Evolutionary conservation across 2,113 vertebrate genomes (phyloP), one percentile per base, ranked within the genome.

Genomic region (Oryzias javanicus): DNA sequence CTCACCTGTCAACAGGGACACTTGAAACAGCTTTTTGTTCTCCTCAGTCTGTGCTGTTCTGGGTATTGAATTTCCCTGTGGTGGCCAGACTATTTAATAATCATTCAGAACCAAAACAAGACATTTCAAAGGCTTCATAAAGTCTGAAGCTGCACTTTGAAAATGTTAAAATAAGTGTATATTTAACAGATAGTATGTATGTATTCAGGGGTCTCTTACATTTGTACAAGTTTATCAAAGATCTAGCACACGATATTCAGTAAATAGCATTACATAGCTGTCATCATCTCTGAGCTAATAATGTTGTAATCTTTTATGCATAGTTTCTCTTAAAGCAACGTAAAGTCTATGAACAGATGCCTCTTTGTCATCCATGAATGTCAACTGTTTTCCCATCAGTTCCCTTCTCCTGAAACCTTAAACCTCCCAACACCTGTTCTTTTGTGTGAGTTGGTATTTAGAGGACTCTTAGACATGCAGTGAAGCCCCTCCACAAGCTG

Each of bases 381-480:
- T 89, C 89, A 91, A 89, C 86, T 74, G 82, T 88, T 87, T 84
- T 87, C 80, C 84, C 76, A 52, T 85, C 79, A 78, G 79, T 18
- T 82, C 76, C 68, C 72, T 80, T 66, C 50, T 81, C 56, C 77
- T 80, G 91, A 90, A 93, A 92, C 87, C 74, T 68, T 81, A 91
- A 75, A 90, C 90, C 81, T 4, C 59, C 82, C 80, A 87, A 92
- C 90, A 93, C 92, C 92, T 93, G 92, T 89, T 91, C 88, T 70
- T 91, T 92, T 92, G 90, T 91, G 81, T 62, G 75, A 77, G 77
- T 81, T 85, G 82, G 76, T 80, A 82, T 90, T 90, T 90, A 76
- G 79, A 81, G 46, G 48, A 73, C 80, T 87, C 77, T 82, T 78
- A 83, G 80, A 79, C 84, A 83, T 51, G 75, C 82, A 75, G 64